Percentiles rank a stretch among this genome's conserved stretches.
Conservation (phyloP, 2,888 invertebrate species). For the Mechanitis mazaeus region DNA sequence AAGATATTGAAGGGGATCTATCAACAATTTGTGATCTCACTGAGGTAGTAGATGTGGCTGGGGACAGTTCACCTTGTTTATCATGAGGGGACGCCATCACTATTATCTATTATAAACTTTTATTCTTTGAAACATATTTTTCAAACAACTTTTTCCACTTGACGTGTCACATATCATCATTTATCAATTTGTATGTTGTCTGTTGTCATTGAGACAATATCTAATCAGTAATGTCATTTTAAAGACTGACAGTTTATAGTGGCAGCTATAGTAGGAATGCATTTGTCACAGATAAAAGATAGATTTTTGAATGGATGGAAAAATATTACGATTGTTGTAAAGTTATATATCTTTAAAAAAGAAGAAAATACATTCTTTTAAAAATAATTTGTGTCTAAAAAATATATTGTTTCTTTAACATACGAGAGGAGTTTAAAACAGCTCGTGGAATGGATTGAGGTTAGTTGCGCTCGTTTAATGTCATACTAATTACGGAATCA, state of each 20-base stretch:
- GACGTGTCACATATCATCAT: slow-evolving; percentile 24
- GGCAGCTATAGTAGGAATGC: neutral
- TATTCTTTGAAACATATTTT: slow-evolving; percentile 41
- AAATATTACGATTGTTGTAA: too few relatives aligned
- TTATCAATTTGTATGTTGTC: slow-evolving; percentile 4
- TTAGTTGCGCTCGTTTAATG: too few relatives aligned
- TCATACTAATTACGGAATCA: too few relatives aligned
- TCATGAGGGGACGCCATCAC: slow-evolving; percentile 61
- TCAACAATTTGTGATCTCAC: slow-evolving; percentile 52
- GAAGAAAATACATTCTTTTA: too few relatives aligned
- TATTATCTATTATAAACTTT: slow-evolving; percentile 25
- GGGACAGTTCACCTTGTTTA: slow-evolving; percentile 49
- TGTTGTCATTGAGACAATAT: slow-evolving; percentile 11
- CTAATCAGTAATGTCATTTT: slow-evolving; percentile 6
- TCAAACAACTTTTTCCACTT: slow-evolving; percentile 19
- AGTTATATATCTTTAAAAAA: too few relatives aligned
- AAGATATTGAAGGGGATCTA: slow-evolving; percentile 61
- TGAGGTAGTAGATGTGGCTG: slow-evolving; percentile 57
- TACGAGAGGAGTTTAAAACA: too few relatives aligned
- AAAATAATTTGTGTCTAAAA: too few relatives aligned
- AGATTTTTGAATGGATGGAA: too few relatives aligned
- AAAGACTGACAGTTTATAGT: neutral
- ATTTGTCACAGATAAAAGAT: neutral
- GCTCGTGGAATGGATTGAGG: too few relatives aligned
- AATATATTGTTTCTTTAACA: too few relatives aligned